phyloP scores from a whole-genome alignment of 2,888 invertebrate genomes.

The Cylloceria caligata region DNA sequence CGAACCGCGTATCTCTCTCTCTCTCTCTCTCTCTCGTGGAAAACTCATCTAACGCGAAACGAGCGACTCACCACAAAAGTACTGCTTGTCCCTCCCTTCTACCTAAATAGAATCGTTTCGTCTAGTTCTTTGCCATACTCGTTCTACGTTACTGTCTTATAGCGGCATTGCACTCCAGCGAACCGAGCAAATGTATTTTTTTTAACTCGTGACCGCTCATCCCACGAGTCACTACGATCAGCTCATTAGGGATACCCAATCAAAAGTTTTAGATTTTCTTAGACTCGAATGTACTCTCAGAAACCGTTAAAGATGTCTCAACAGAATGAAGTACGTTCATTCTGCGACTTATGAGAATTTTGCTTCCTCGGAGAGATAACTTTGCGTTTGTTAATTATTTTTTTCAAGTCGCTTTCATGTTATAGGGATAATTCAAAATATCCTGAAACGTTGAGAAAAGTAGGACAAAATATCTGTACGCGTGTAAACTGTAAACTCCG shows the following conservation, averaged over 20 bases:
- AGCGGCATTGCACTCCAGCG: conserved; percentile 43
- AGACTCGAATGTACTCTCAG: background rate
- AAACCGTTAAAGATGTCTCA: background rate
- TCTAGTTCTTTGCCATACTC: conserved; percentile 52
- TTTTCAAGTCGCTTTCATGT: too few relatives aligned
- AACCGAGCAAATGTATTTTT: conserved; percentile 48
- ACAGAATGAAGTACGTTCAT: too few relatives aligned
- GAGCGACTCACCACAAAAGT: conserved; percentile 55
- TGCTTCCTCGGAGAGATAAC: too few relatives aligned
- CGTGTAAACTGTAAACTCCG: too few relatives aligned
- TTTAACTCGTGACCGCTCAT: background rate
- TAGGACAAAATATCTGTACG: too few relatives aligned
- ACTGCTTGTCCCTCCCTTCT: conserved; percentile 24
- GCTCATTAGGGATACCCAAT: background rate
- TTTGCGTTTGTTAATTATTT: too few relatives aligned
- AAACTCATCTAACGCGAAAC: conserved; percentile 67
- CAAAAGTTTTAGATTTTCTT: background rate
- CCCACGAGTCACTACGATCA: background rate
- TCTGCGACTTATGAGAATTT: too few relatives aligned
- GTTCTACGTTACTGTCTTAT: conserved; percentile 16
- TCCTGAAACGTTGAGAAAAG: too few relatives aligned
- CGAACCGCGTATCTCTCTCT: too few relatives aligned
- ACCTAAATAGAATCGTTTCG: conserved; percentile 60
- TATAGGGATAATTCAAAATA: too few relatives aligned
- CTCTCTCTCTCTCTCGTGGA: conserved; percentile 41